Evolutionary conservation across 2,797 vertebrate species (phyloP), one percentile per base, ranked within the genome.

Genomic region (Poeciliopsis presidionis): DNA sequence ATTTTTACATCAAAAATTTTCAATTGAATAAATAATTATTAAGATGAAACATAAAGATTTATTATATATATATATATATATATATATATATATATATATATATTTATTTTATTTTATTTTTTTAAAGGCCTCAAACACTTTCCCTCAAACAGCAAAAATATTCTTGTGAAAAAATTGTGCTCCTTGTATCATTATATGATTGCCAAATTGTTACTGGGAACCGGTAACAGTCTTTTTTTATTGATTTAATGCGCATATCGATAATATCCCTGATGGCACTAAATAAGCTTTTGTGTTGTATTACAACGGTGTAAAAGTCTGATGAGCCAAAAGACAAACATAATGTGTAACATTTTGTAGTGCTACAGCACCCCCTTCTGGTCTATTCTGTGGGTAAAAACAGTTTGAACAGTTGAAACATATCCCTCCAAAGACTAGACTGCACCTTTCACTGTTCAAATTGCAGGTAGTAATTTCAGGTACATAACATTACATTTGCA

Each of bases 291-390:
- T 25, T 11, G 14, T 28, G 39, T 18, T 20, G 74, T 28, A 55
- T 8, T 22, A 41, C 22, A 2, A 30, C 69, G 1, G 2, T 22
- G 30, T 4, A 39, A 39, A 39, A 1, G 74, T 76, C 18, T 49
- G 25, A 4, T 74, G 3, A 53, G 14, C 11, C 49, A 20, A 2
- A 57, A 13, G 1, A 14, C 7, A 16, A 36, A 14, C 0, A 6
- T 11, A 13, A 25, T 16, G 33, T 2, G 20, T 77, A 9, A 20
- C 67, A 4, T 30, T 61, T 25, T 30, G 18, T 25, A 72, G 73
- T 55, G 11, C 46, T 75, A 41, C 83, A n/a, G 72, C 81, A 7
- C 86, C 81, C 87, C 70, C 88, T 3, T 70, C 45, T 87, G 91
- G 72, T 80, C 5, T 55, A 30, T 81, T n/a, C 72, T 65, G 5